These are phyloP conservation scores for Corvus moneduloides DNA, from an alignment of 2,113 vertebrate genomes.

Conservation along the genomic window DNA sequence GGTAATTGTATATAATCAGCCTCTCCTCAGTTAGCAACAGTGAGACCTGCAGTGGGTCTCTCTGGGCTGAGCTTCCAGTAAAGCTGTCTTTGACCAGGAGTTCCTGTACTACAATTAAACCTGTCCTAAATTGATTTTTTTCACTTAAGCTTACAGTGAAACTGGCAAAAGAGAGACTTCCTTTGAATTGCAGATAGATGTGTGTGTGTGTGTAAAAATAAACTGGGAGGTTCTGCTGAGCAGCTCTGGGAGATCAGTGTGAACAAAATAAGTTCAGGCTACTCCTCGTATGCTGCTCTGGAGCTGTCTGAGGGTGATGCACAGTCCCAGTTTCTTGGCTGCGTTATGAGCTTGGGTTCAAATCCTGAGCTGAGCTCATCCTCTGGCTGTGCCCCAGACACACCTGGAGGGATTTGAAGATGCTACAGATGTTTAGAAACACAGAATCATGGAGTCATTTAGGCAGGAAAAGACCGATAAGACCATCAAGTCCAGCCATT, in stretches of 20 bases:
- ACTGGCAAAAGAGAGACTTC: background rate
- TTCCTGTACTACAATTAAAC: constrained; percentile 41
- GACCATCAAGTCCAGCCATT: background rate
- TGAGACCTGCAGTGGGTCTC: constrained; percentile 3
- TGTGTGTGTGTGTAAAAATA: background rate
- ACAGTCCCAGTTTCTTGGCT: background rate
- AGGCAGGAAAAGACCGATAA: background rate
- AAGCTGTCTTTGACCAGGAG: constrained; percentile 28
- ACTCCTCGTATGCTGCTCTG: background rate
- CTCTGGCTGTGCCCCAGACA: background rate
- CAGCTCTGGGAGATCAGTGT: background rate
- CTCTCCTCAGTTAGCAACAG: constrained; percentile 60
- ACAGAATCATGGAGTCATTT: background rate
- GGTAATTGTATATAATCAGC: constrained; percentile 68
- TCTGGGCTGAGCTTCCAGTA: constrained; percentile 58
- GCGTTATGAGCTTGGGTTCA: background rate
- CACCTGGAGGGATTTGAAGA: background rate
- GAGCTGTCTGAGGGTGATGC: background rate
- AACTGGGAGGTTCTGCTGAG: constrained; percentile 30
- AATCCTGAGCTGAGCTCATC: background rate
- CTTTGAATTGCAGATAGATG: background rate
- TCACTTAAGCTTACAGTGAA: constrained; percentile 1
- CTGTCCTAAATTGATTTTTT: constrained; percentile 43
- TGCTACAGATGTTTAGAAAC: background rate
- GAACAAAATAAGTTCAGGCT: background rate